These are phyloP conservation scores for Heterohyrax brucei DNA, from an alignment of 2,797 vertebrate genomes.

Conservation along the genomic window DNA sequence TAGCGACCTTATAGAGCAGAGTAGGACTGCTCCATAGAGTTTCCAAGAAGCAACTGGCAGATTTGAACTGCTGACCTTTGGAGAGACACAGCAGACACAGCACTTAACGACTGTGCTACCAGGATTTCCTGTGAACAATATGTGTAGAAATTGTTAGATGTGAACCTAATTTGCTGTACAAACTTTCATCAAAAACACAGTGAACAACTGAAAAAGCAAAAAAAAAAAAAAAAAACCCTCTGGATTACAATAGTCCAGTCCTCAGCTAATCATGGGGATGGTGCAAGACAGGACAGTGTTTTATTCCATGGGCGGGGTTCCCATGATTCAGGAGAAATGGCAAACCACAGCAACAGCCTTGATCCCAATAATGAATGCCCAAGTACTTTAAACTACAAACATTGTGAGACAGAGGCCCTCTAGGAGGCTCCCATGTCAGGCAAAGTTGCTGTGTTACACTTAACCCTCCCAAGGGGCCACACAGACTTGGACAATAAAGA, in stretches of 20 bases:
- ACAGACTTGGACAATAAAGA: not conserved
- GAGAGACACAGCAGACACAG: too few species aligned
- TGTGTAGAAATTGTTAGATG: not conserved
- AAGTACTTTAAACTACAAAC: constrained; percentile 15
- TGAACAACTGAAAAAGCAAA: too few species aligned
- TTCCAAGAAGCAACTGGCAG: too few species aligned
- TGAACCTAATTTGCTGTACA: not conserved
- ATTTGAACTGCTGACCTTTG: too few species aligned
- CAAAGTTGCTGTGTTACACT: not conserved
- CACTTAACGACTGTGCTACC: too few species aligned
- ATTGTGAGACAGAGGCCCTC: not conserved
- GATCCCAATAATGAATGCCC: not conserved
- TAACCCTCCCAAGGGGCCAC: not conserved
- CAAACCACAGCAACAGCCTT: not conserved
- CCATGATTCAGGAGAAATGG: not conserved
- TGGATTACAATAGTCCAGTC: too few species aligned
- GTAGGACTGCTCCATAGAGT: too few species aligned
- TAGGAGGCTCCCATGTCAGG: not conserved
- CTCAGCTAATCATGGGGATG: too few species aligned
- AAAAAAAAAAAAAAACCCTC: too few species aligned
- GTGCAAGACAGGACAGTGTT: too few species aligned
- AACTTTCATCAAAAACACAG: not conserved
- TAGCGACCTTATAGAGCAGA: too few species aligned
- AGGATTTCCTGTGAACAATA: not conserved
- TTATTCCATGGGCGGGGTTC: too few species aligned